phyloP scores from a whole-genome alignment of 2,113 vertebrate genomes.

The Delphinapterus leucas region DNA sequence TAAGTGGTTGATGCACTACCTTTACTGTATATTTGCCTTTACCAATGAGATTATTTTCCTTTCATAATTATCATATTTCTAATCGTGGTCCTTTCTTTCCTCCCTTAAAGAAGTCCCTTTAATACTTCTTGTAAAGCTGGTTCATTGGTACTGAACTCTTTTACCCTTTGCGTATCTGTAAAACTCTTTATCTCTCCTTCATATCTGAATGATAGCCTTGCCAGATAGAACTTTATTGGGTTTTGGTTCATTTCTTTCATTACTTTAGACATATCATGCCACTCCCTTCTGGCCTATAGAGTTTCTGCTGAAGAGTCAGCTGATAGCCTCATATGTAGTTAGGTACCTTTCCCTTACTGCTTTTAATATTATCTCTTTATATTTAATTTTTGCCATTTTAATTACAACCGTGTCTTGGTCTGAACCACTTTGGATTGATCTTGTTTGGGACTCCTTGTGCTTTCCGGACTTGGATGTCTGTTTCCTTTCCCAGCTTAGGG shows the following conservation, averaged over 20 bases:
- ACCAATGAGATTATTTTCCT: not conserved
- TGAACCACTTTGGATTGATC: not conserved
- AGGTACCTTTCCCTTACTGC: not conserved
- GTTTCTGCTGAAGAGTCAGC: not conserved
- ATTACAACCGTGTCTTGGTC: not conserved
- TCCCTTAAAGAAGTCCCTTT: not conserved
- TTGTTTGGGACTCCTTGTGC: not conserved
- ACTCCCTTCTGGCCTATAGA: not conserved
- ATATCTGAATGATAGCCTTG: not conserved
- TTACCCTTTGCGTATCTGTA: not conserved
- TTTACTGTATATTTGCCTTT: not conserved
- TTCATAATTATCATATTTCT: not conserved
- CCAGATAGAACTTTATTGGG: not conserved
- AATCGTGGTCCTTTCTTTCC: not conserved
- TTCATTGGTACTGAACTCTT: not conserved
- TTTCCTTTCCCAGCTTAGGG: not conserved
- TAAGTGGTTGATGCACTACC: not conserved
- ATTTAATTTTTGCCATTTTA: not conserved
- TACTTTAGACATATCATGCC: not conserved
- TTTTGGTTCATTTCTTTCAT: not conserved
- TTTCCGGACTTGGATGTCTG: not conserved
- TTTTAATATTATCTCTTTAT: not conserved
- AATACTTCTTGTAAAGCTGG: not conserved
- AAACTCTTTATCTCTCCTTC: not conserved
- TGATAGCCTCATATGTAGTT: not conserved